Evolutionary conservation across 1,140 invertebrate species (phyloP).

Genomic region (Bemisia tabaci): DNA sequence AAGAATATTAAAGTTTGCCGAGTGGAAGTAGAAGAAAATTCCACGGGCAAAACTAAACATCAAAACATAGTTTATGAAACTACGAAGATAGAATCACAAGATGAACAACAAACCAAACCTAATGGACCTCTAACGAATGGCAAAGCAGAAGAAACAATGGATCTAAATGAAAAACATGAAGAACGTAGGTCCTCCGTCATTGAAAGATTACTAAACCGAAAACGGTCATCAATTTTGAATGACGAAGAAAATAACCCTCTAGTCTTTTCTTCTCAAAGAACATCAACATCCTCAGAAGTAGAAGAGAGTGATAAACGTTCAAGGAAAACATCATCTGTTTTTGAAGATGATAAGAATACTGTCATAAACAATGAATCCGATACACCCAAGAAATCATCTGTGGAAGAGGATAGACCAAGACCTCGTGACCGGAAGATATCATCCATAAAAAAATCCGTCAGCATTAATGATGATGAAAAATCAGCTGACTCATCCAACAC

Average conservation of each 20-base stretch:
- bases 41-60: conserved; percentile 2
- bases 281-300: not conserved
- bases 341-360: not conserved
- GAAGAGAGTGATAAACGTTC: not conserved
- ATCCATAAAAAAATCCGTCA: too few relatives aligned
- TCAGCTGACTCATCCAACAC: too few relatives aligned
- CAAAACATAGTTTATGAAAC: not conserved
- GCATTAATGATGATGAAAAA: too few relatives aligned
- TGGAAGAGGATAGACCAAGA: too few relatives aligned
- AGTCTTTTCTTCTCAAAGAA: not conserved
- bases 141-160: not conserved
- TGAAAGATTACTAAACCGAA: not conserved
- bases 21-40: not conserved
- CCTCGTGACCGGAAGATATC: too few relatives aligned
- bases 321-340: not conserved
- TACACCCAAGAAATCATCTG: too few relatives aligned
- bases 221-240: not conserved
- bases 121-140: not conserved
- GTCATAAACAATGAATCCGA: too few relatives aligned
- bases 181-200: not conserved
- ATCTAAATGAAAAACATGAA: not conserved
- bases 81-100: conserved; percentile 1
- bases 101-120: not conserved
- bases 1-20: not conserved
- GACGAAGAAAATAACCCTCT: not conserved